phyloP scores from a whole-genome alignment of 2,888 invertebrate genomes.

The Entomobrya multifasciata region DNA sequence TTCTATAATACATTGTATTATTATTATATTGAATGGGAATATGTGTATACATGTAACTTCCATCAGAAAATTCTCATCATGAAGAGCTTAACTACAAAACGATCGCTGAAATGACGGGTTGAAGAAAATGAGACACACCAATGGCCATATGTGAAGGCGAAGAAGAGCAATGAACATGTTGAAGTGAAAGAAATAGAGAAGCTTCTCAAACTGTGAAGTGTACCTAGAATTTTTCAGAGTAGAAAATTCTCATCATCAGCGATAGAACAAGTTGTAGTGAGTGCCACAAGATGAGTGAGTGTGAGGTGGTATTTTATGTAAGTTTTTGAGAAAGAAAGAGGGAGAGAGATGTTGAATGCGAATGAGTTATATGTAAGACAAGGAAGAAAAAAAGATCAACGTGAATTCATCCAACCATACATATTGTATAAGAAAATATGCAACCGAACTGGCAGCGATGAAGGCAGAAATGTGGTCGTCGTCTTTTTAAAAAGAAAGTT shows the following conservation, averaged over 20 bases:
- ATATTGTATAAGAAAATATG: not conserved
- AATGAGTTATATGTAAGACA: not conserved
- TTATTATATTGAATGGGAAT: not conserved
- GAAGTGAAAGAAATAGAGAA: slow-evolving; percentile 19
- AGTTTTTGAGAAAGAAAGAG: not conserved
- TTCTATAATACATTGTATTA: not conserved
- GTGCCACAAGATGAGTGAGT: not conserved
- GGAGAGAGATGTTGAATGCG: not conserved
- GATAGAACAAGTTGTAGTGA: not conserved
- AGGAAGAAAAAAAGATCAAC: slow-evolving; percentile 40
- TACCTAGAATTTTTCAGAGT: slow-evolving; percentile 54
- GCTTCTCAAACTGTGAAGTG: slow-evolving; percentile 46
- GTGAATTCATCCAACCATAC: not conserved
- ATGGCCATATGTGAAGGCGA: slow-evolving; percentile 3
- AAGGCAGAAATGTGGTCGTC: not conserved
- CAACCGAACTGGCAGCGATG: not conserved
- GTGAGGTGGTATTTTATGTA: not conserved
- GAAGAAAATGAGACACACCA: slow-evolving; percentile 62
- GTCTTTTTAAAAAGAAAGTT: slow-evolving; percentile 21
- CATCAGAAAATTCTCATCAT: slow-evolving; percentile 67
- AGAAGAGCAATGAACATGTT: slow-evolving; percentile 43
- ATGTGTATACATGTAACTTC: not conserved
- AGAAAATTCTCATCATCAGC: slow-evolving; percentile 59
- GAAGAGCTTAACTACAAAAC: slow-evolving; percentile 63
- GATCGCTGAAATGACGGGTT: slow-evolving; percentile 61